Evolutionary conservation across 2,797 vertebrate genomes (phyloP), one percentile per base, ranked within the genome.

Genomic region (Sebastiscus tertius): DNA sequence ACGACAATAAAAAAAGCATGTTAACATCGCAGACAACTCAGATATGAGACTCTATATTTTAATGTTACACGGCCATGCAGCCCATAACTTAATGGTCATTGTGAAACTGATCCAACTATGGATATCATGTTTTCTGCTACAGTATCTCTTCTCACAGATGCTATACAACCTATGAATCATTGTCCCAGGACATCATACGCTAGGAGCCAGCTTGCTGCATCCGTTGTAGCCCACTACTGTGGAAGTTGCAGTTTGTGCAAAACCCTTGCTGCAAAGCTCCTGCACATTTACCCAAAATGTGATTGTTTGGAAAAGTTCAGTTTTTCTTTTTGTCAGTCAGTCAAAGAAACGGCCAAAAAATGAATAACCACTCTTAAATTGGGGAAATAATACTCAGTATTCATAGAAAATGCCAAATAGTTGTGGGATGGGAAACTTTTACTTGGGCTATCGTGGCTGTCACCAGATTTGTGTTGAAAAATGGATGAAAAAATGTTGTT

Each of bases 91-190:
- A 67, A 61, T 74, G 81, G 84, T 82, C 81, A 90, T 75, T 72
- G 72, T 79, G 84, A 86, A 89, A 89, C 69, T 36, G 84, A 92
- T 90, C 83, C 79, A 72, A 61, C 79, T 65, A 55, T 74, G 82
- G 72, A 87, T 88, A 90, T 90, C 81, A 83, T 92, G 84, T 92
- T 92, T 75, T 74, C 71, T 64, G 80, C 78, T 70, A 77, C 79
- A 86, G 55, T 84, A 68, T 90, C 82, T 90, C 77, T 79, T 76
- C 78, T 87, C 86, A 78, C 87, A 92, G 73, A 92, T 85, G 86
- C 79, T 74, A 16, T 49, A 81, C 27, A 81, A 73, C 56, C 75
- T 67, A 88, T 90, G 72, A 93, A 88, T 87, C 60, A 89, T 88
- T 87, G 86, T 91, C 88, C 66, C 69, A 61, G 79, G 69, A 22